phyloP scores from a whole-genome alignment of 2,113 vertebrate genomes.

The Ancistrus triradiatus region DNA sequence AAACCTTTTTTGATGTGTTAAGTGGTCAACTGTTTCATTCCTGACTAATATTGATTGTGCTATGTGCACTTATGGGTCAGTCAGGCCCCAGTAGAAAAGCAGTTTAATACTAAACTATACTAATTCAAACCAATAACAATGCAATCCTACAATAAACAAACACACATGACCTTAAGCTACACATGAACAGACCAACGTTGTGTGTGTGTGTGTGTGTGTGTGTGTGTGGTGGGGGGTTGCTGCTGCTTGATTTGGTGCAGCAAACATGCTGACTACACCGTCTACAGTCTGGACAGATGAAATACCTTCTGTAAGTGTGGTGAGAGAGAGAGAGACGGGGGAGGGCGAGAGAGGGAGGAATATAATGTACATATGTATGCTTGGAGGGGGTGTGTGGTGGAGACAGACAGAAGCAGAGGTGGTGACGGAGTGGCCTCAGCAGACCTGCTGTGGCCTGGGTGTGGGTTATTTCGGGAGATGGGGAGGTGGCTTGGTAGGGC shows the following conservation, averaged over 20 bases:
- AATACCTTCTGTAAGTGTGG: slow-evolving; percentile 8
- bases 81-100: too few relatives aligned
- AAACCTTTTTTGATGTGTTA: too few relatives aligned
- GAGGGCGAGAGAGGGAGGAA: neutral
- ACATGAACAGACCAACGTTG: neutral
- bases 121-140: too few relatives aligned
- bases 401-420: slow-evolving; percentile 36
- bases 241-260: slow-evolving; percentile 13
- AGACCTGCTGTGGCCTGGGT: slow-evolving; percentile 1
- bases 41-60: too few relatives aligned
- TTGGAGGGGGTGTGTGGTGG: slow-evolving; percentile 10
- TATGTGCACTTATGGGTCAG: too few relatives aligned
- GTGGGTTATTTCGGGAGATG: slow-evolving; percentile 17
- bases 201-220: too few relatives aligned
- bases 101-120: too few relatives aligned
- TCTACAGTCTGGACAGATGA: slow-evolving; percentile 18
- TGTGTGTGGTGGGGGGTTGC: neutral
- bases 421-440: slow-evolving; percentile 7
- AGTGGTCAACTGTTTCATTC: too few relatives aligned
- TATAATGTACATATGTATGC: neutral
- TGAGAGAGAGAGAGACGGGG: slow-evolving; percentile 1
- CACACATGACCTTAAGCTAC: neutral
- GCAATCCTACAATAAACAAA: too few relatives aligned
- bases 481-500: slow-evolving; percentile 27
- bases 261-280: slow-evolving; percentile 18